Evolutionary conservation across 2,113 vertebrate genomes (phyloP).

Genomic region (Neolamprologus ventralis): DNA sequence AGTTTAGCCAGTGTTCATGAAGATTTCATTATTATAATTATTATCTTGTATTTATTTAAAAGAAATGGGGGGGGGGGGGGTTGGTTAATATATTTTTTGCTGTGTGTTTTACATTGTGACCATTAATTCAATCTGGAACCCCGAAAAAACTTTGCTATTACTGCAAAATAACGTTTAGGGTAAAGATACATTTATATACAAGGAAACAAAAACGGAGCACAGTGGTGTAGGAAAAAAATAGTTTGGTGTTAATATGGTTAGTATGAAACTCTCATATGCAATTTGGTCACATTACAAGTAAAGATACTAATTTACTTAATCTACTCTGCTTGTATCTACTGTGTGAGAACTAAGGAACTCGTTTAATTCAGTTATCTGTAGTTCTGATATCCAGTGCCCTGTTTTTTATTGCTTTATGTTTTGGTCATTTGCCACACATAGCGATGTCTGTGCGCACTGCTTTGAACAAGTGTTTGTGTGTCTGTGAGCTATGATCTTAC

Average conservation of each 20-base stretch:
- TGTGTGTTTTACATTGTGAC: constrained; percentile 11
- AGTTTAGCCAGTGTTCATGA: not conserved
- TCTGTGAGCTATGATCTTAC: not conserved
- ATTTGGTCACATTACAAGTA: not conserved
- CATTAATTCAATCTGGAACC: not conserved
- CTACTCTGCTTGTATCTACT: constrained; percentile 7
- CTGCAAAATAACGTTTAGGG: not conserved
- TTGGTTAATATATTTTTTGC: not conserved
- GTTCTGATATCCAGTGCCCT: not conserved
- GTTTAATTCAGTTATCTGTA: not conserved
- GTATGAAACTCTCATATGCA: not conserved
- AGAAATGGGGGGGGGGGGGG: rapidly evolving
- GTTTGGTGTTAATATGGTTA: not conserved
- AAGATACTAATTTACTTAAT: not conserved
- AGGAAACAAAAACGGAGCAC: not conserved
- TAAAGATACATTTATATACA: not conserved
- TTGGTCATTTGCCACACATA: not conserved
- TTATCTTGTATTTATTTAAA: not conserved
- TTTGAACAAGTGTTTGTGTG: not conserved
- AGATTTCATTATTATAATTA: not conserved
- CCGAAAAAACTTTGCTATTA: not conserved
- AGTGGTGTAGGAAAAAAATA: not conserved
- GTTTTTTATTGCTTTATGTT: not conserved
- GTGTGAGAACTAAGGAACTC: not conserved
- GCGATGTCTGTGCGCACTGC: not conserved